Evolutionary conservation across 2,113 vertebrate genomes (phyloP).

Genomic region (Serilophus lunatus): DNA sequence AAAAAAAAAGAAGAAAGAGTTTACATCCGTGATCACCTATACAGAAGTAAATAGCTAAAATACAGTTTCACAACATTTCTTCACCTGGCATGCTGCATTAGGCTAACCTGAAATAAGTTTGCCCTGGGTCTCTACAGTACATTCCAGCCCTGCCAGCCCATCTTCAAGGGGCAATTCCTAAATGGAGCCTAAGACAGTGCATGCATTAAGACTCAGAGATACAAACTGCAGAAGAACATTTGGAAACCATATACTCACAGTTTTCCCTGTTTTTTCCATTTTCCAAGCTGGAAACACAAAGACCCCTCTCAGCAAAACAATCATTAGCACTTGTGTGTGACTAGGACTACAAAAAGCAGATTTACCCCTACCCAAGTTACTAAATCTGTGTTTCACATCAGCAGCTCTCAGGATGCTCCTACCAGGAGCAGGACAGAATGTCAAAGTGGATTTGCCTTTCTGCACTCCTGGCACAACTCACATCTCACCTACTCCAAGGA

Average conservation of each 20-base stretch:
- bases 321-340: not conserved
- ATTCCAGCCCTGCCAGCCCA: not conserved
- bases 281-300: conserved; percentile 6
- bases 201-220: not conserved
- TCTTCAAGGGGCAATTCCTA: not conserved
- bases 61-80: not conserved
- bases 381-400: not conserved
- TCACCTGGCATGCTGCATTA: not conserved
- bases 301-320: conserved; percentile 6
- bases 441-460: not conserved
- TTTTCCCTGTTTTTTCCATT: not conserved
- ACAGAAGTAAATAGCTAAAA: conserved; percentile 21
- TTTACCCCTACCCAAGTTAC: not conserved
- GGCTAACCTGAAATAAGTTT: not conserved
- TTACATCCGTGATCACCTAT: not conserved
- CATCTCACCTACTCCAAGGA: not conserved
- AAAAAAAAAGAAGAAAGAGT: not conserved
- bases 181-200: not conserved
- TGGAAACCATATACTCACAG: not conserved
- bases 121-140: not conserved
- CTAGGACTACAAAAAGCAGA: not conserved
- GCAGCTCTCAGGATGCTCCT: not conserved
- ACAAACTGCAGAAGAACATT: not conserved
- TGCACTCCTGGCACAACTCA: not conserved
- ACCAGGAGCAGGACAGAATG: not conserved